phyloP scores from a whole-genome alignment of 2,888 invertebrate species.

The Drosophila rubida region DNA sequence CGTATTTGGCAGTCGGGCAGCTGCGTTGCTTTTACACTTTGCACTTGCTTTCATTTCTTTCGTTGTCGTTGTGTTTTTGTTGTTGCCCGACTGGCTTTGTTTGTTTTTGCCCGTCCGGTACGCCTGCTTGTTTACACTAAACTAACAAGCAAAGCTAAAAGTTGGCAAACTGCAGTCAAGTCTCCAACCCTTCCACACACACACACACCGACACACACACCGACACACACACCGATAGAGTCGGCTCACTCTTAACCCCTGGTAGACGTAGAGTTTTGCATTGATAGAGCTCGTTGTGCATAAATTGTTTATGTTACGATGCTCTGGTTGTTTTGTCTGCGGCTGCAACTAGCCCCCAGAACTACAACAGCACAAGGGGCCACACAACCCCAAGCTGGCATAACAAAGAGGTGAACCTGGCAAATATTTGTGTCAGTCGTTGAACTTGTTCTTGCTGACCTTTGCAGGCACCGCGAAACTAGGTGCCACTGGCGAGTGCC shows the following conservation, averaged over 20 bases:
- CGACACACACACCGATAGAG: not conserved
- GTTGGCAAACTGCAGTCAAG: conserved; percentile 70
- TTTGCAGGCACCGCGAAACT: conserved; percentile 39
- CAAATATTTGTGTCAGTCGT: conserved; percentile 77
- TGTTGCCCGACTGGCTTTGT: conserved; percentile 41
- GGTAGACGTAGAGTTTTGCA: conserved; percentile 32
- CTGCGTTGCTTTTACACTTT: not conserved
- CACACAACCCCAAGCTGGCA: conserved; percentile 39
- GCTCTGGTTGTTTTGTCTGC: conserved; percentile 45
- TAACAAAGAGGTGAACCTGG: conserved; percentile 53
- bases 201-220: not conserved
- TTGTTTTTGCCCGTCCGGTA: conserved; percentile 27
- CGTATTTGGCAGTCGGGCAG: not conserved
- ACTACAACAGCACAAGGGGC: too few species aligned
- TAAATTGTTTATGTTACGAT: conserved; percentile 71
- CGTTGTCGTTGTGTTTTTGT: not conserved
- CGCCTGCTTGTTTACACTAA: conserved; percentile 70
- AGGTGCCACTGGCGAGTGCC: conserved; percentile 2
- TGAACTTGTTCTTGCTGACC: conserved; percentile 68
- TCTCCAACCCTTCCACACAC: conserved; percentile 28
- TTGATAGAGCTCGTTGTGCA: conserved; percentile 70
- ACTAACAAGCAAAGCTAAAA: conserved; percentile 74
- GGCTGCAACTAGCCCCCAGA: conserved; percentile 37
- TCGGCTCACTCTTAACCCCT: not conserved
- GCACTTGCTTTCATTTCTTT: conserved; percentile 8